phyloP scores from a whole-genome alignment of 1,140 invertebrate genomes.

The Eriocheir sinensis region DNA sequence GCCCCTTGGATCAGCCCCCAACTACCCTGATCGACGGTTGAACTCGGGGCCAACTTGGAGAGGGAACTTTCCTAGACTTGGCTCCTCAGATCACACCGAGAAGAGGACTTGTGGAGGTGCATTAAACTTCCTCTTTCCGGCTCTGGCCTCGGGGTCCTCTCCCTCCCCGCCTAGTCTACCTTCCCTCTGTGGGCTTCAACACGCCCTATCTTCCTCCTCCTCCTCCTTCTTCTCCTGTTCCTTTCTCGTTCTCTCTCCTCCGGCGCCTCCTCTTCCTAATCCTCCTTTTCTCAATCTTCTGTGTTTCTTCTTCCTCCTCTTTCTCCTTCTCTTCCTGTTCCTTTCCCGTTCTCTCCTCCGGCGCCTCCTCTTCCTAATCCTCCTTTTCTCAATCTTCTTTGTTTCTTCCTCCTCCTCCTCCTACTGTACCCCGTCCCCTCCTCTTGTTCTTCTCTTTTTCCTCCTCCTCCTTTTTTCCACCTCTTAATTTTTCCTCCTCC shows the following conservation, averaged over 20 bases:
- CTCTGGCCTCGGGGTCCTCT: background rate
- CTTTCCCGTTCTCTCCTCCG: too few species aligned
- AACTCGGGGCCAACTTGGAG: background rate
- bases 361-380: too few species aligned
- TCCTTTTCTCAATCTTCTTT: background rate
- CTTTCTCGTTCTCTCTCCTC: too few species aligned
- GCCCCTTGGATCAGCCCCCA: background rate
- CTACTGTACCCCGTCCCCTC: background rate
- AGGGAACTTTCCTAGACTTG: background rate
- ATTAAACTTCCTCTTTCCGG: slow-evolving; percentile 13
- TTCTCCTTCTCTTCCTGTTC: too few species aligned
- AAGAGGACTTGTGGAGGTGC: slow-evolving; percentile 20
- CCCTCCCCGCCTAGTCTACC: background rate
- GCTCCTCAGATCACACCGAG: slow-evolving; percentile 6
- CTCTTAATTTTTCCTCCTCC: background rate
- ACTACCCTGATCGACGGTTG: background rate
- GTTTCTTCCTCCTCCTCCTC: background rate
- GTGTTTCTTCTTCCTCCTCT: too few species aligned
- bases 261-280: too few species aligned
- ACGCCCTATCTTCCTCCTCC: too few species aligned
- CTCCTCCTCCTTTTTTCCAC: too few species aligned
- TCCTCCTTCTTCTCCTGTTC: too few species aligned
- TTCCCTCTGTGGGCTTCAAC: too few species aligned
- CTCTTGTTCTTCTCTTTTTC: too few species aligned
- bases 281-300: too few species aligned